These are phyloP conservation scores for Globicephala melas DNA, from an alignment of 2,113 vertebrate genomes.

Conservation along the genomic window DNA sequence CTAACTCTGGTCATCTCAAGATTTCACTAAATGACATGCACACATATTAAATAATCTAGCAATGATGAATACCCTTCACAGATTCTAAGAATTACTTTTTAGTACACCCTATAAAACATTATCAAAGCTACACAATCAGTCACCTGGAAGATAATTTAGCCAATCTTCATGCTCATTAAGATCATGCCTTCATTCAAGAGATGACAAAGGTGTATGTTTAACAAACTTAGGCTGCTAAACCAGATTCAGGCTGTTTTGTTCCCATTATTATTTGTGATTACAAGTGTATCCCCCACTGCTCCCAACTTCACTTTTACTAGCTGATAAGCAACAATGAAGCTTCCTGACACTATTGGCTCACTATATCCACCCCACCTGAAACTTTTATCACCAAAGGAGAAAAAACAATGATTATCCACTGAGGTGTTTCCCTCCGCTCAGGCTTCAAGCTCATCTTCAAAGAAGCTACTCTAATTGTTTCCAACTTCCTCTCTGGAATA, in stretches of 20 bases:
- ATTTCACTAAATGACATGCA: background rate
- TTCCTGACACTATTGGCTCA: background rate
- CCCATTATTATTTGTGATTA: background rate
- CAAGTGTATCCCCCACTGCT: background rate
- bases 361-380: background rate
- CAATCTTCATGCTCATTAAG: background rate
- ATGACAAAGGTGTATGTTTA: background rate
- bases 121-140: background rate
- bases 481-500: conserved; percentile 3
- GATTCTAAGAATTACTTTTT: background rate
- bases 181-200: conserved; percentile 16
- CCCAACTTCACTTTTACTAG: conserved; percentile 19
- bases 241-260: background rate
- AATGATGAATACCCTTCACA: background rate
- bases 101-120: background rate
- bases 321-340: background rate
- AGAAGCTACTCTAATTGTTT: background rate
- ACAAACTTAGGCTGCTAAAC: background rate
- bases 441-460: background rate
- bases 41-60: background rate
- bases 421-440: background rate
- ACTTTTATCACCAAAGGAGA: background rate
- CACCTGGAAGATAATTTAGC: background rate
- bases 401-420: background rate
- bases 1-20: background rate